Conservation (phyloP, 92 coral and sea anemone genomes). For the Plumapathes pennacea region DNA sequence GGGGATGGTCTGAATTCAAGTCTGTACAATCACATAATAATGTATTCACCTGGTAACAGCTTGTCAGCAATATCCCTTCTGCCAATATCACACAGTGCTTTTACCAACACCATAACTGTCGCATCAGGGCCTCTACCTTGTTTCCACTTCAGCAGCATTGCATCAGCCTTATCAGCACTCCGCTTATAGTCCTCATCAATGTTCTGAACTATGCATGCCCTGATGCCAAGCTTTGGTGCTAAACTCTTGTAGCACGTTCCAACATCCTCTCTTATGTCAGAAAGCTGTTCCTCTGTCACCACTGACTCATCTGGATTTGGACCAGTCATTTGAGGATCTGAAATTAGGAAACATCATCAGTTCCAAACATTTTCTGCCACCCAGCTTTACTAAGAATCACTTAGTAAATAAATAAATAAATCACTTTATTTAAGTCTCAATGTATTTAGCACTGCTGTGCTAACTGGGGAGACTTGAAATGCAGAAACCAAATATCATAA, state of each 20-base stretch:
- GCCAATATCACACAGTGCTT: conserved; percentile 44
- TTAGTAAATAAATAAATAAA: too few relatives aligned
- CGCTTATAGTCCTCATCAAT: conserved; percentile 56
- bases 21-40: not conserved
- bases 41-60: conserved; percentile 34
- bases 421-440: too few relatives aligned
- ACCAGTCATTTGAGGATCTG: not conserved
- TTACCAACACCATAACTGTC: conserved; percentile 50
- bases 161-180: conserved; percentile 69
- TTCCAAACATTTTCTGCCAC: too few relatives aligned
- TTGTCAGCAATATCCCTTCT: conserved; percentile 72
- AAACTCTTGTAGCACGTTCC: conserved; percentile 74
- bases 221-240: conserved; percentile 62
- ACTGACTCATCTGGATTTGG: conserved; percentile 2
- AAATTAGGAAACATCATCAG: not conserved
- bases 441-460: not conserved
- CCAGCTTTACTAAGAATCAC: too few relatives aligned
- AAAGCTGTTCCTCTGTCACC: conserved; percentile 54
- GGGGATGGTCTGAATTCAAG: too few relatives aligned
- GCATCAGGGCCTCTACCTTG: conserved; percentile 56
- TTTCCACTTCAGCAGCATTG: conserved; percentile 63
- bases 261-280: conserved; percentile 67
- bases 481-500: too few relatives aligned
- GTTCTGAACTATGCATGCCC: conserved; percentile 54
- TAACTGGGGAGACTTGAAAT: not conserved